phyloP scores from a whole-genome alignment of 2,888 invertebrate species.

The Drosophila paramelanica region DNA sequence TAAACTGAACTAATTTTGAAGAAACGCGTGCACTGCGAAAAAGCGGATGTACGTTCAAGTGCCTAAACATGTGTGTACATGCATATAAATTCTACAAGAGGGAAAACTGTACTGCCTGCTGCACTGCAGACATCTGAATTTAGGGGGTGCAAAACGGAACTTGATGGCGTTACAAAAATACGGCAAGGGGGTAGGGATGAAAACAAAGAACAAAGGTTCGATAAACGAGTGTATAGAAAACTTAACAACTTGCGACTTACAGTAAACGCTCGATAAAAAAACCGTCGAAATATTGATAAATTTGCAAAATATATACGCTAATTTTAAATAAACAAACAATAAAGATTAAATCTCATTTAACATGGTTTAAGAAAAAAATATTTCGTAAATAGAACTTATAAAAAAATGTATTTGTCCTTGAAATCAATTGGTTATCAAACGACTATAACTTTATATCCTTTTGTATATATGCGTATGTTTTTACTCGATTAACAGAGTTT shows the following conservation, averaged over 20 bases:
- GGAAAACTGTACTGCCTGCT: conserved; percentile 42
- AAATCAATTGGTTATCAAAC: background rate
- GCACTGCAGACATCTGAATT: background rate
- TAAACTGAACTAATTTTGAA: conserved; percentile 36
- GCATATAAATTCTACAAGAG: background rate
- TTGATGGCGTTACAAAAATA: conserved; percentile 5
- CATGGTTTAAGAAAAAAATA: too few relatives aligned
- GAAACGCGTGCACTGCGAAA: conserved; percentile 41
- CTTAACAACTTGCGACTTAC: conserved; percentile 6
- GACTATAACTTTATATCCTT: background rate
- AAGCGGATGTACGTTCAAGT: conserved; percentile 4
- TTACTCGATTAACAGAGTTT: conserved; percentile 9
- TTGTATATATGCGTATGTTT: background rate
- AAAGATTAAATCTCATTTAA: too few relatives aligned
- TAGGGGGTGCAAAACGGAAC: conserved; percentile 38
- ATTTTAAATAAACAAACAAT: too few relatives aligned
- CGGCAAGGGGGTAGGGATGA: conserved; percentile 14
- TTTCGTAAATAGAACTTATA: too few relatives aligned
- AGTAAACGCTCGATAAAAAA: background rate
- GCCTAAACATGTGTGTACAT: background rate
- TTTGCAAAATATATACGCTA: too few relatives aligned
- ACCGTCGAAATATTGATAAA: too few relatives aligned
- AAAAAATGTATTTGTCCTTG: background rate
- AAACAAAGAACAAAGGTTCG: conserved; percentile 26
- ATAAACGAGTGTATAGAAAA: conserved; percentile 9